Evolutionary conservation across 1,140 invertebrate species (phyloP).

Genomic region (Orius insidiosus): DNA sequence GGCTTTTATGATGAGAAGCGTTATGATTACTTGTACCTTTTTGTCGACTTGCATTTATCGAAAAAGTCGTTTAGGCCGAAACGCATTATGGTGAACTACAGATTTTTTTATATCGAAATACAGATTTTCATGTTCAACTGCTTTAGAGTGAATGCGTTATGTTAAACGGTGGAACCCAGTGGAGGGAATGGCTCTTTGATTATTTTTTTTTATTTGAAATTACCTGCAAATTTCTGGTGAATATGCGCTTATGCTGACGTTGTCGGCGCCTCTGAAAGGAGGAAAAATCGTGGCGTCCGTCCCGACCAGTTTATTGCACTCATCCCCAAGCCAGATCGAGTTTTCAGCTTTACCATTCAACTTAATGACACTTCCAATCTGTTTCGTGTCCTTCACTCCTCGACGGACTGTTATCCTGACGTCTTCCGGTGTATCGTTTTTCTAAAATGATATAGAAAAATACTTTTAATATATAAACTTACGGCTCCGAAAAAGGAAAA

Average conservation of each 20-base stretch:
- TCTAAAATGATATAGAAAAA: conserved; percentile 33
- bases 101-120: no score
- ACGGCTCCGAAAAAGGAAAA: conserved; percentile 54
- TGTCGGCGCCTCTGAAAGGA: conserved; percentile 22
- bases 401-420: conserved; percentile 44
- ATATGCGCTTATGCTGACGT: conserved; percentile 18
- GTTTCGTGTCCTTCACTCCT: conserved; percentile 21
- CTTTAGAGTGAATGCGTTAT: no score
- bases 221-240: conserved; percentile 22
- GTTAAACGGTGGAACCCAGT: no score
- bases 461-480: no score
- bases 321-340: conserved; percentile 21
- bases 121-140: no score
- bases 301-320: conserved; percentile 24
- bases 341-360: conserved; percentile 24
- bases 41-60: no score
- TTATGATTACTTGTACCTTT: no score
- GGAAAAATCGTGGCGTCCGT: conserved; percentile 29
- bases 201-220: background rate
- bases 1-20: no score
- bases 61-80: no score
- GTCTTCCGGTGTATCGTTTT: conserved; percentile 36
- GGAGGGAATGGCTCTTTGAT: background rate
- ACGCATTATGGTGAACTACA: no score
- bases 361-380: conserved; percentile 25